Percentiles rank a stretch among this genome's conserved stretches.
These are phyloP conservation scores for Diprion similis DNA, from an alignment of 1,140 invertebrate genomes.

Conservation along the genomic window DNA sequence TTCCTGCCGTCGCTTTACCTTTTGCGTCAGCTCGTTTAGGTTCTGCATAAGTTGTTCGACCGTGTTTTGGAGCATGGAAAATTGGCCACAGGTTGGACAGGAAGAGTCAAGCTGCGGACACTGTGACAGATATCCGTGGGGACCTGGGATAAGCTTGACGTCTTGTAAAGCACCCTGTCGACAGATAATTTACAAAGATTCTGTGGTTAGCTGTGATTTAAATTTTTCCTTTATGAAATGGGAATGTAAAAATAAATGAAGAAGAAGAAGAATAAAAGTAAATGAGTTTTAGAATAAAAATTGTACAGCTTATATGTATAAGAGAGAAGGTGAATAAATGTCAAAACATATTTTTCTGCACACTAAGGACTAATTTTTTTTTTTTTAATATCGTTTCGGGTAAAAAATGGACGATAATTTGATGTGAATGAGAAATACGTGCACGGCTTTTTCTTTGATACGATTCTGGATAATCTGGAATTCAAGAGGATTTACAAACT, in stretches of 20 bases:
- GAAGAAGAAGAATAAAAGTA: background rate
- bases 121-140: constrained; percentile 85
- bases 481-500: too few species aligned
- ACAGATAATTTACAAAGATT: constrained; percentile 26
- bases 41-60: constrained; percentile 67
- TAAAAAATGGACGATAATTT: too few species aligned
- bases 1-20: constrained; percentile 57
- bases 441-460: too few species aligned
- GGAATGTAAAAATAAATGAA: constrained; percentile 5
- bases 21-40: constrained; percentile 67
- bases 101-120: constrained; percentile 85
- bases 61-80: constrained; percentile 79
- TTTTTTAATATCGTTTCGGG: too few species aligned
- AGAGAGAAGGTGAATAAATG: too few species aligned
- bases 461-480: too few species aligned
- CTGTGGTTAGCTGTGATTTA: background rate
- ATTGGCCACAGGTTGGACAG: constrained; percentile 91
- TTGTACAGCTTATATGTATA: too few species aligned
- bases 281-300: too few species aligned
- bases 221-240: too few species aligned
- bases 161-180: constrained; percentile 86
- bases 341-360: too few species aligned
- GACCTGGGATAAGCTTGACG: constrained; percentile 81
- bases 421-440: too few species aligned
- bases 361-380: too few species aligned